Conservation (phyloP, 2,888 invertebrate genomes). For the Heliconius cydno region DNA sequence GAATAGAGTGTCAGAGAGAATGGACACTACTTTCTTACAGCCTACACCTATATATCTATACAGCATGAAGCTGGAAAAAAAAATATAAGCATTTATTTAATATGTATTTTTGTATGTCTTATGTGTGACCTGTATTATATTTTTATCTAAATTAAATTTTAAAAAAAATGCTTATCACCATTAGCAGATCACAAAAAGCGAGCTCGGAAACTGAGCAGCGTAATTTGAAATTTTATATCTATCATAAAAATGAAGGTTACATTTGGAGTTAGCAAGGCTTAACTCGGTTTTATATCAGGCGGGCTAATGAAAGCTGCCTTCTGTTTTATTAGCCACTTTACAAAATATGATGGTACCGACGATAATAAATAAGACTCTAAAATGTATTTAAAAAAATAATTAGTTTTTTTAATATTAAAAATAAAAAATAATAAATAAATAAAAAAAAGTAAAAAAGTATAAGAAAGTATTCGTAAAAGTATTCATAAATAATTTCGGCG, state of each 20-base stretch:
- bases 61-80: no score
- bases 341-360: slow-evolving; percentile 53
- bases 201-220: slow-evolving; percentile 56
- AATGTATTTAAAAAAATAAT: slow-evolving; percentile 6
- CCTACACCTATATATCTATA: no score
- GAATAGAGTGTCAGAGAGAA: no score
- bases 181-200: slow-evolving; percentile 29
- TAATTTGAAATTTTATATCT: slow-evolving; percentile 77
- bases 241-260: slow-evolving; percentile 73
- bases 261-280: slow-evolving; percentile 66
- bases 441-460: no score
- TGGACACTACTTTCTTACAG: no score
- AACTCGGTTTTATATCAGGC: slow-evolving; percentile 68
- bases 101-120: no score
- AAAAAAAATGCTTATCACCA: not conserved
- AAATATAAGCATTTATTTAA: no score
- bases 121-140: not conserved
- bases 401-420: no score
- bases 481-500: no score
- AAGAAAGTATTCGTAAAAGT: no score
- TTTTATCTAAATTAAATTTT: not conserved
- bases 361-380: slow-evolving; percentile 26
- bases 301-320: slow-evolving; percentile 75
- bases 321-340: slow-evolving; percentile 75
- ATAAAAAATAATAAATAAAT: no score